Evolutionary conservation across 2,113 vertebrate genomes (phyloP).

Genomic region (Solea senegalensis): DNA sequence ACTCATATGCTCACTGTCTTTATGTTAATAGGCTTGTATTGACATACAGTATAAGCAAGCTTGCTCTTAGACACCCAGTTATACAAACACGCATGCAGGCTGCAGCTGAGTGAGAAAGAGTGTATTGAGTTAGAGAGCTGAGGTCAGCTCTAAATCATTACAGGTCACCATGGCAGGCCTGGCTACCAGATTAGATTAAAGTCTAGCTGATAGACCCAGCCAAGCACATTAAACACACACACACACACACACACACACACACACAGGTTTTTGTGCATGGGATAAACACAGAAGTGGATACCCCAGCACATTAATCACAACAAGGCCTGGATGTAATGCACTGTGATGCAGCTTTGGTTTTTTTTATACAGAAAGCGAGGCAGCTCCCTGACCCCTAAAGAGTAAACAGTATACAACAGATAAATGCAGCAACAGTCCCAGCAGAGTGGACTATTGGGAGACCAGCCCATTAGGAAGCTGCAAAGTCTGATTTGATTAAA

Average conservation of each 20-base stretch:
- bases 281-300: constrained; percentile 63
- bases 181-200: constrained; percentile 77
- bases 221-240: constrained; percentile 63
- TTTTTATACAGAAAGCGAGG: constrained; percentile 45
- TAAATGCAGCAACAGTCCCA: constrained; percentile 56
- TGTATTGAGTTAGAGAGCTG: constrained; percentile 72
- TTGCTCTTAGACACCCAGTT: constrained; percentile 17
- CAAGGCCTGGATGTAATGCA: constrained; percentile 52
- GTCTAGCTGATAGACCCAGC: constrained; percentile 68
- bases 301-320: constrained; percentile 71
- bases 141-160: constrained; percentile 79
- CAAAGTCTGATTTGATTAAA: constrained; percentile 71
- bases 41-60: constrained; percentile 25
- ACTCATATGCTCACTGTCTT: constrained; percentile 4
- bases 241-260: constrained; percentile 29
- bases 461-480: constrained; percentile 65
- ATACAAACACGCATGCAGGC: constrained; percentile 19
- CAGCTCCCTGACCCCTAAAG: constrained; percentile 58
- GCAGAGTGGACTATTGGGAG: constrained; percentile 56
- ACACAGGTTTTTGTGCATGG: constrained; percentile 24
- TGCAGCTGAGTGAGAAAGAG: constrained; percentile 42
- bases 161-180: constrained; percentile 69
- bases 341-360: constrained; percentile 57
- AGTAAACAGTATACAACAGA: constrained; percentile 62
- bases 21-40: constrained; percentile 50